phyloP scores from a whole-genome alignment of 2,113 vertebrate genomes.

The Siphamia tubifer region DNA sequence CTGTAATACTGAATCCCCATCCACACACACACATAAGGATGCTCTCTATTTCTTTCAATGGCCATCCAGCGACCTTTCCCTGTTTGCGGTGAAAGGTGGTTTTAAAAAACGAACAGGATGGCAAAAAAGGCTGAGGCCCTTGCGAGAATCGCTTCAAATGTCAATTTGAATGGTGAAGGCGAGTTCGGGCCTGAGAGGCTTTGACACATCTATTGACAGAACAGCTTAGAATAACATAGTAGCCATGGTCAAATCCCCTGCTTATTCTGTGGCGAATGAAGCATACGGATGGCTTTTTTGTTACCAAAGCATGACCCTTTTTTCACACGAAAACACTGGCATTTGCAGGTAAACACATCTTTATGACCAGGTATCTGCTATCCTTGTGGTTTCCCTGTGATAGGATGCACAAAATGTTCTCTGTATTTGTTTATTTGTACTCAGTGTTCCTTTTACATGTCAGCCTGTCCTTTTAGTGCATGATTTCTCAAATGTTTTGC shows the following conservation, averaged over 20 bases:
- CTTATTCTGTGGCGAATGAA: constrained; percentile 37
- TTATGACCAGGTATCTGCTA: constrained; percentile 2
- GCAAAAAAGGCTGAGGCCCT: constrained; percentile 61
- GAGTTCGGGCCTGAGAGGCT: constrained; percentile 62
- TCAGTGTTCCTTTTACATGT: constrained; percentile 3
- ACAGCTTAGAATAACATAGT: constrained; percentile 53
- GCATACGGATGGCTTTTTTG: not conserved
- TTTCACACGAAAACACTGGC: not conserved
- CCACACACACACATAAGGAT: not conserved
- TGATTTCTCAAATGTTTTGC: not conserved
- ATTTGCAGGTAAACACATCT: not conserved
- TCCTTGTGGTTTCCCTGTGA: not conserved
- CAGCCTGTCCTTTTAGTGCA: not conserved
- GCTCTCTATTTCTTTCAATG: constrained; percentile 31
- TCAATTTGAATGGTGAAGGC: constrained; percentile 72
- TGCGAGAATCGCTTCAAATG: constrained; percentile 72
- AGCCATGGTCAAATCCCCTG: constrained; percentile 43
- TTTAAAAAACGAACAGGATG: constrained; percentile 15
- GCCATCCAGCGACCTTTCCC: constrained; percentile 59
- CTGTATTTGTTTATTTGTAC: constrained; percentile 11
- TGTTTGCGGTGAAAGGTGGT: constrained; percentile 52
- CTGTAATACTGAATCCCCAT: constrained; percentile 29
- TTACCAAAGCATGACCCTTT: not conserved
- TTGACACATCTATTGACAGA: constrained; percentile 61
- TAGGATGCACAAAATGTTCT: not conserved